These are phyloP conservation scores for Parnassius glacialis DNA, from an alignment of 2,888 invertebrate genomes.

Conservation along the genomic window DNA sequence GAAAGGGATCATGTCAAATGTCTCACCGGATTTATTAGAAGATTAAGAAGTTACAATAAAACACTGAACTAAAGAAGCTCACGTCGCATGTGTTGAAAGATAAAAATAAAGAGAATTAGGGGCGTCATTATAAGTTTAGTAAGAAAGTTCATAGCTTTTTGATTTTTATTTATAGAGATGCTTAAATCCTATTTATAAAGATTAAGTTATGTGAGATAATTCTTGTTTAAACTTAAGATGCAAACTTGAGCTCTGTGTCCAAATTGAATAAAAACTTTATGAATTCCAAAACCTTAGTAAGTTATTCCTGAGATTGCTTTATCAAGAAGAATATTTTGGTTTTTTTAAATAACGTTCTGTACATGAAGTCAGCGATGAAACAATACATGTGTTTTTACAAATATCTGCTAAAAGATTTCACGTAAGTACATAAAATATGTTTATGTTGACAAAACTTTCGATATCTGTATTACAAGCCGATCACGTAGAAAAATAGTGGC, in stretches of 20 bases:
- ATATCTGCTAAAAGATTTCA: slow-evolving; percentile 13
- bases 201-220: slow-evolving; percentile 23
- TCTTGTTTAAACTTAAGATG: slow-evolving; percentile 6
- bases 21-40: slow-evolving; percentile 51
- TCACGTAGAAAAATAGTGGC: slow-evolving; percentile 35
- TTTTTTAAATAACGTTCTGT: neutral
- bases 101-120: slow-evolving; percentile 46
- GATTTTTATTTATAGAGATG: slow-evolving; percentile 27
- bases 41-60: slow-evolving; percentile 59
- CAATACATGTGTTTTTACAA: slow-evolving; percentile 7
- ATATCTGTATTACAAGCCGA: slow-evolving; percentile 31
- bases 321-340: neutral
- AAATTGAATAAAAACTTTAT: slow-evolving; percentile 9
- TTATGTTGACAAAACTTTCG: slow-evolving; percentile 29
- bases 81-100: slow-evolving; percentile 57
- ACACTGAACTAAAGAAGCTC: slow-evolving; percentile 55
- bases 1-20: slow-evolving; percentile 39
- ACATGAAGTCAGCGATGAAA: neutral
- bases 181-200: slow-evolving; percentile 21
- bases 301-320: neutral
- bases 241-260: neutral
- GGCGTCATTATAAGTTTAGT: slow-evolving; percentile 25
- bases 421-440: slow-evolving; percentile 23
- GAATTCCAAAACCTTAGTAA: neutral
- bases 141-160: slow-evolving; percentile 26